These are phyloP conservation scores for Tyria jacobaeae DNA, from an alignment of 2,888 invertebrate genomes.

Conservation along the genomic window DNA sequence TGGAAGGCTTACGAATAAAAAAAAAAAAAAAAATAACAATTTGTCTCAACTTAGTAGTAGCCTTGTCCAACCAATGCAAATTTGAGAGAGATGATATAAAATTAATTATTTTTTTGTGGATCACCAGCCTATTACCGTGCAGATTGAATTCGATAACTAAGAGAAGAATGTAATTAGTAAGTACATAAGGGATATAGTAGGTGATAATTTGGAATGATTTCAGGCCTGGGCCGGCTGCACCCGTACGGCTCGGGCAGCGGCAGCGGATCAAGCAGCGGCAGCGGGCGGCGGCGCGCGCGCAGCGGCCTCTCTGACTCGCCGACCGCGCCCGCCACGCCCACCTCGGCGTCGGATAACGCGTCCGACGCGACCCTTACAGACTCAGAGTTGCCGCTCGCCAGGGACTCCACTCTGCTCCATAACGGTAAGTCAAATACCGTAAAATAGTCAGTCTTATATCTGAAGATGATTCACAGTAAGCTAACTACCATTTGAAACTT, in stretches of 20 bases:
- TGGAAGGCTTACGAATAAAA: too few relatives aligned
- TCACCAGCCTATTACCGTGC: too few relatives aligned
- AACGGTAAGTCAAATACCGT: constrained; percentile 90
- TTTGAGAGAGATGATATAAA: too few relatives aligned
- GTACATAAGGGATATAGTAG: neutral
- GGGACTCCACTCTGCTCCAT: constrained; percentile 93
- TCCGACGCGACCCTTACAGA: constrained; percentile 95
- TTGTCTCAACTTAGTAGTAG: too few relatives aligned
- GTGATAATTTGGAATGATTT: constrained; percentile 50
- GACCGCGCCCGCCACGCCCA: constrained; percentile 88
- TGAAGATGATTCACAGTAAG: too few relatives aligned
- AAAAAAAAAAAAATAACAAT: too few relatives aligned
- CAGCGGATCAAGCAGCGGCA: constrained; percentile 90
- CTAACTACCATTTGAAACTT: too few relatives aligned
- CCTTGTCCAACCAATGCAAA: too few relatives aligned
- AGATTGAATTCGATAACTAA: too few relatives aligned
- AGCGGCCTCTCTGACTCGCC: constrained; percentile 92
- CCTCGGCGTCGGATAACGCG: constrained; percentile 91
- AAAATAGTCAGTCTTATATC: neutral
- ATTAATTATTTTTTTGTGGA: too few relatives aligned
- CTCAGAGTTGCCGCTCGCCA: constrained; percentile 93
- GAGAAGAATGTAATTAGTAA: too few relatives aligned
- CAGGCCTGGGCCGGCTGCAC: constrained; percentile 93
- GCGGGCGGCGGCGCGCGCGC: constrained; percentile 85
- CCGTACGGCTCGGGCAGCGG: constrained; percentile 93